Base-by-base conservation (phyloP, 2,113 vertebrate genomes). In the Triplophysa tibetana region DNA sequence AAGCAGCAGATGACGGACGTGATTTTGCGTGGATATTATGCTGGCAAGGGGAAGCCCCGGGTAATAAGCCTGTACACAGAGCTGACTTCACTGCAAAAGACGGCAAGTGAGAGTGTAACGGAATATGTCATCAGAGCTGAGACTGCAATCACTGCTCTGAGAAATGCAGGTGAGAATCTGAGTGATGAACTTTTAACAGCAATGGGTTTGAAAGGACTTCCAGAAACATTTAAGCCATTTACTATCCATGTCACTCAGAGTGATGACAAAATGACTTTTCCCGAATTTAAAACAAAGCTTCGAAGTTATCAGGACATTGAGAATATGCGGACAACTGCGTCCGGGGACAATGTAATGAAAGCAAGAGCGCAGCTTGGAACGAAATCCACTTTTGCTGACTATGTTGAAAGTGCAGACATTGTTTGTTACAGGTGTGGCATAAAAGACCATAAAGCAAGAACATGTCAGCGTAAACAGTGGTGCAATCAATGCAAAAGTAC, bases 111-210 rank as follows among this genome's bases (percentile, higher is more conserved):
- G 17, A 80, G 29, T 19, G 38, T 79, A 0, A 85, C 76, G 8
- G 70, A 84, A 14, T 84, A 81, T 48, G 38, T 84, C 19, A 82
- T 84, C 3, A 1, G 82, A 23, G 77, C 77, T 17, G 77, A 80
- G 17, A 79, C 56, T 0, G 41, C 77, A 5, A 68, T 78, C 8
- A 78, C 76, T 10, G 76, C 64, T 8, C 21, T 68, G 11, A n/a
- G 76, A 69, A 78, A 78, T 68, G 48, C 64, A 19, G 38, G 12
- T 21, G 73, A 54, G 63, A 73, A n/a, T n/a, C n/a, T n/a, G n/a
- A 70, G 67, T 62, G 66, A 80, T 2, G 62, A 38, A 56, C 52
- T 68, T 17, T n/a, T 77, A 8, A 61, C 68, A 17, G 56, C 64
- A 8, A 83, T 83, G 77, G 61, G 79, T 56, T 7, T 79, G 50